Base-by-base conservation (phyloP, 1,140 invertebrate genomes). In the Amphibalanus amphitrite region DNA sequence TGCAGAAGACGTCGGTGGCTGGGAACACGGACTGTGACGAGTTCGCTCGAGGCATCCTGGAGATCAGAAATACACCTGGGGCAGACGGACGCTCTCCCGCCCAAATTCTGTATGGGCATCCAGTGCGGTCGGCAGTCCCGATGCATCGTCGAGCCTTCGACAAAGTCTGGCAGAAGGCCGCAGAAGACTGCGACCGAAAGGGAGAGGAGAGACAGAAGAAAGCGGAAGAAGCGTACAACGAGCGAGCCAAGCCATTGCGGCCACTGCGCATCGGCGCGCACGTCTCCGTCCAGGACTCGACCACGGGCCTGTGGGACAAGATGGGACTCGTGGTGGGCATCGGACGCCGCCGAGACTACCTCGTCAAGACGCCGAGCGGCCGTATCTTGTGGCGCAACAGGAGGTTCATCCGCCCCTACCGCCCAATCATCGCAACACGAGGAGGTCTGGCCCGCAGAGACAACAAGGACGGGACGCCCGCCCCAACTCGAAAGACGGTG, bases 21-120 rank as follows among this genome's bases (percentile, higher is more conserved):
- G 69, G 29, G 26, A 47, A 71, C 10, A 30, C n/a, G n/a, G 70
- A 73, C 47, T 65, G 40, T 47, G 70, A 72, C 29, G 30, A 29
- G 29, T 72, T 65, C 69, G 33, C 70, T 13, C 30, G 29, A 25
- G 70, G 69, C 3, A 15, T 71, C 3, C 69, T 72, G 17, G 72
- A 72, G 71, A 26, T 69, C 25, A 1, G 29, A 20, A 40, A 72
- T 23, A 72, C 67, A 3, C 69, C 70, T 1, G 13, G 65, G n/a
- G 28, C 1, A n/a, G 65, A n/a, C 13, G 69, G 33, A 10, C 69
- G 65, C 15, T 70, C 13, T 3, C 69, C 28, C 28, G 28, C 69
- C 25, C 28, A 26, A 23, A 23, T 38, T 23, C 10, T 70, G 10
- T 70, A 70, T 23, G 30, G 69, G 23, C 69, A 70, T 23, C 69